Base-by-base conservation (phyloP, 2,888 invertebrate genomes). In the Macrosiphum euphorbiae region DNA sequence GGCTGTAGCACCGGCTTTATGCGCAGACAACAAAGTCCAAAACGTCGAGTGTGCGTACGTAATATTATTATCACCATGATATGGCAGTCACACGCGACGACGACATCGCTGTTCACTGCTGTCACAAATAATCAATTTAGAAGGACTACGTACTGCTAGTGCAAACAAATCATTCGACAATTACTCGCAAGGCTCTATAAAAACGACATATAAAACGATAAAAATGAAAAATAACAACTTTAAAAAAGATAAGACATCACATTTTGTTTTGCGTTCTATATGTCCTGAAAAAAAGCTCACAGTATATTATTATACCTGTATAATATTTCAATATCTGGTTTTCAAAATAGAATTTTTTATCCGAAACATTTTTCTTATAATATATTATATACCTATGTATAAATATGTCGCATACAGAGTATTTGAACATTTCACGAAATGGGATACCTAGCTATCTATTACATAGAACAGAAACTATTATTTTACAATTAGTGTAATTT, bases 141-240 rank as follows among this genome's bases (percentile, higher is more conserved):
- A 35, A 78, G 35, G 16, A 78, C 20, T 35, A n/a, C n/a, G 78
- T 20, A 78, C 78, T 35, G n/a, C 20, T 35, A 78, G 78, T 13
- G 20, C 78, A 78, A 35, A 78, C 78, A 78, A 35, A 78, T 78
- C 78, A 78, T 78, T 78, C 35, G 78, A 35, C 78, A 78, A 78
- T 78, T 78, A 52, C 87, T n/a, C 10, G 8, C 50, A n/a, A 87
- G 20, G 35, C 78, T 20, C n/a, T 20, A 78, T 78, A 78, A 78
- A 78, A 78, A 78, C 35, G n/a, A 35, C 35, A 35, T 35, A 35
- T 35, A 78, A 35, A 78, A 78, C 78, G 3, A 78, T 78, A 78
- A 78, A 35, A 78, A 78, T 78, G 78, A 78, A 78, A 78, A 35
- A 78, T 78, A 78, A 78, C 78, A 26, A 78, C 78, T 78, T 78